Percentiles rank a stretch among this genome's conserved stretches.
Evolutionary conservation across 2,797 vertebrate species (phyloP).

Genomic region (Periparus ater): DNA sequence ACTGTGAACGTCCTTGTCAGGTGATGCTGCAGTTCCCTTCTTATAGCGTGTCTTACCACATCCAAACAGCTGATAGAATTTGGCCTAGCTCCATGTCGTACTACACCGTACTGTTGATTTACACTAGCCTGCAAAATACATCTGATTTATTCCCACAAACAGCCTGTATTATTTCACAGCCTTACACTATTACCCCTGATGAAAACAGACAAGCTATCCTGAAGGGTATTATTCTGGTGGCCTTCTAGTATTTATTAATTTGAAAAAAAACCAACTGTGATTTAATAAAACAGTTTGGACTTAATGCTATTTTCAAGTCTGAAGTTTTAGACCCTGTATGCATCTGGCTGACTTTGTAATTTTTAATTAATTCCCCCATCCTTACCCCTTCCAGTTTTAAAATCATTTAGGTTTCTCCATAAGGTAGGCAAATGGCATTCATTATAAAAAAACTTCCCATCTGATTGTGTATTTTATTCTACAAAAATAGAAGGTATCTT

Average conservation of each 20-base stretch:
- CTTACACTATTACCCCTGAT: not conserved
- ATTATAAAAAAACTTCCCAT: not conserved
- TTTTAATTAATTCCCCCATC: not conserved
- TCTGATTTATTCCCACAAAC: not conserved
- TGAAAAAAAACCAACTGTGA: not conserved
- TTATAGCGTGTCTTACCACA: not conserved
- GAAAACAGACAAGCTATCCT: not conserved
- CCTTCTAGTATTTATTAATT: not conserved
- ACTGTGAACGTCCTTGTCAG: not conserved
- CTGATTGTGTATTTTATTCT: not conserved
- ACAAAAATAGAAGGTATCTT: not conserved
- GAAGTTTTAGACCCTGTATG: not conserved
- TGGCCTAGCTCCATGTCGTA: not conserved
- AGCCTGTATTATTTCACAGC: not conserved
- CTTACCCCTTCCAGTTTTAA: not conserved
- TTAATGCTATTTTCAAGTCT: not conserved
- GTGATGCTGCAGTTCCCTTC: not conserved
- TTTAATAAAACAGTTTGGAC: constrained; percentile 6
- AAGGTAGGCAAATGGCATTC: not conserved
- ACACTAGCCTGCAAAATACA: not conserved
- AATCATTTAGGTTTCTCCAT: not conserved
- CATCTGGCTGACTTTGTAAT: not conserved
- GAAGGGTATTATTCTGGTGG: not conserved
- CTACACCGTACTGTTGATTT: not conserved
- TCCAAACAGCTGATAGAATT: not conserved